Percentiles rank a stretch among this genome's conserved stretches.
Conservation (phyloP, 1,140 invertebrate genomes). For the Oreohelix idahoensis region DNA sequence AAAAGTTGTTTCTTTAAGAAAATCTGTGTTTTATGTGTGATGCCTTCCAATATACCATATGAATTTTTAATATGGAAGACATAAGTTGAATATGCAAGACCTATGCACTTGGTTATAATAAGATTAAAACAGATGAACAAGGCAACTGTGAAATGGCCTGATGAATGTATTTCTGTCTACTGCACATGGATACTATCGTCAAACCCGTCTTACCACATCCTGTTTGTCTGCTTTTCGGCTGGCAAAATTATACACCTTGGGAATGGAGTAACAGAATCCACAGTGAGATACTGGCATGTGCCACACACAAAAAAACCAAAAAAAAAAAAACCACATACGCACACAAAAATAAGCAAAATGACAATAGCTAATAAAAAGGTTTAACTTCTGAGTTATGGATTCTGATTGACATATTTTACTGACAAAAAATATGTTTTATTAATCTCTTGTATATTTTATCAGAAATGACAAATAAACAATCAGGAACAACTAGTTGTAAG, state of each 20-base stretch:
- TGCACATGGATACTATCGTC: conserved; percentile 4
- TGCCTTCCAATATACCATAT: no score
- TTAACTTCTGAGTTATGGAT: neutral
- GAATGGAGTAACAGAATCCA: conserved; percentile 42
- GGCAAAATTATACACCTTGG: conserved; percentile 56
- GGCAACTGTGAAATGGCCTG: neutral
- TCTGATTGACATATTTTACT: no score
- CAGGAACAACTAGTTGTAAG: no score
- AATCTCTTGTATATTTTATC: no score
- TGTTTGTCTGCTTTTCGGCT: conserved; percentile 44
- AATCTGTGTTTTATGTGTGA: no score
- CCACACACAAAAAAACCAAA: neutral
- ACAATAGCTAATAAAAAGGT: neutral
- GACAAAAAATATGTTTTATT: no score
- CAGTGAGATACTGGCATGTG: neutral
- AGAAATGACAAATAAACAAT: no score
- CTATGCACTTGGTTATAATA: no score
- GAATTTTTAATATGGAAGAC: no score
- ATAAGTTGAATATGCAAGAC: no score
- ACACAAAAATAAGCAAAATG: neutral
- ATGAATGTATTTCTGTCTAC: neutral
- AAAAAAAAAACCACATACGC: no score
- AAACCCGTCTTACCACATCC: conserved; percentile 49
- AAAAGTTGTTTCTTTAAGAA: no score
- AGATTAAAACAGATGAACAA: neutral